Conservation (phyloP, 2,888 invertebrate genomes). For the Eucera pruinosa region DNA sequence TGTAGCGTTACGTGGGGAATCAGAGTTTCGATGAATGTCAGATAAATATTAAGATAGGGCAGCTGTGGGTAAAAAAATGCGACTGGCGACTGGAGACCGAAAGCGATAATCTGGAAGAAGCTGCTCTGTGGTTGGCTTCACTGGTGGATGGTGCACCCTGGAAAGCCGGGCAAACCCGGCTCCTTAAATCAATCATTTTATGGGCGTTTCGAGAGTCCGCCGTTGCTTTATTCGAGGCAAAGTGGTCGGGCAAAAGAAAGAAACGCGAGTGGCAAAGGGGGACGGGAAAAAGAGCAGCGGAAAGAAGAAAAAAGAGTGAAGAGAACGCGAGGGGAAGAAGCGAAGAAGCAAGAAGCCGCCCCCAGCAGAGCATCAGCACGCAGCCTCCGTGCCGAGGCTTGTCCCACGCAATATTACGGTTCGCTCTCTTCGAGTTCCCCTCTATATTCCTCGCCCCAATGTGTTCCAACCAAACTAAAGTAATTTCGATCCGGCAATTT, state of each 20-base stretch:
- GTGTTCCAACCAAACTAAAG: neutral
- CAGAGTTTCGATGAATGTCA: too few relatives aligned
- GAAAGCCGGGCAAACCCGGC: neutral
- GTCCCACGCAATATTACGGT: slow-evolving; percentile 44
- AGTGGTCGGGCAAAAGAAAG: slow-evolving; percentile 18
- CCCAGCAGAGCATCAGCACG: slow-evolving; percentile 62
- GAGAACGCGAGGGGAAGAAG: slow-evolving; percentile 6
- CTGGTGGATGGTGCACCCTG: neutral
- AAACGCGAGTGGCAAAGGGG: neutral
- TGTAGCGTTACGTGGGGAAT: too few relatives aligned
- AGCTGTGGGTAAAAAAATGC: too few relatives aligned
- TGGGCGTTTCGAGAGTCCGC: slow-evolving; percentile 33
- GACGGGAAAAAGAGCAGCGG: neutral
- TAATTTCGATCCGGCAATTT: too few relatives aligned
- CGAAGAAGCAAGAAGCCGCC: slow-evolving; percentile 48
- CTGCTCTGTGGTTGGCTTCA: neutral
- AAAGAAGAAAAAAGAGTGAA: neutral
- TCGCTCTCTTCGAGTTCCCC: slow-evolving; percentile 32
- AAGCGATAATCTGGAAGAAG: neutral
- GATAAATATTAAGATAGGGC: too few relatives aligned
- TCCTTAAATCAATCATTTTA: slow-evolving; percentile 46
- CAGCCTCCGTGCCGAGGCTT: slow-evolving; percentile 41
- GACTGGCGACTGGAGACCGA: too few relatives aligned
- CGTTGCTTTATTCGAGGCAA: slow-evolving; percentile 18
- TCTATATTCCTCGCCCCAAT: too few relatives aligned